Conservation (phyloP, 2,797 vertebrate genomes). For the Jordanella pulchra region DNA sequence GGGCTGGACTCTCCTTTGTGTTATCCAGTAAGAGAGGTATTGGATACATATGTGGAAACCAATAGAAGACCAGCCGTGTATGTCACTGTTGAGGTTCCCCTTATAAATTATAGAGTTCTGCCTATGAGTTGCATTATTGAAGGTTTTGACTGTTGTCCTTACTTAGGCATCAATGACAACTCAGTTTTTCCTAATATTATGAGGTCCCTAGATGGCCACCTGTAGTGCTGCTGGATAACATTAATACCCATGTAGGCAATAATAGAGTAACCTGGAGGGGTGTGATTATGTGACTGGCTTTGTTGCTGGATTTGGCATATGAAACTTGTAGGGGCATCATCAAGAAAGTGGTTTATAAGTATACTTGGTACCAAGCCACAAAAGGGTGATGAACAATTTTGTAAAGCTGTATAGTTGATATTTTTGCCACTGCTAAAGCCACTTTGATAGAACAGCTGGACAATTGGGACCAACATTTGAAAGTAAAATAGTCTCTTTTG, state of each 20-base stretch:
- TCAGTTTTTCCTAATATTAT: neutral
- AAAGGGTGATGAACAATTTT: too few species aligned
- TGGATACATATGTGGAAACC: neutral
- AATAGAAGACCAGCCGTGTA: neutral
- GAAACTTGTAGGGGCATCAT: neutral
- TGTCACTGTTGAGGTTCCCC: neutral
- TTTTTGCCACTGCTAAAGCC: neutral
- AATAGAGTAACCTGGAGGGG: too few species aligned
- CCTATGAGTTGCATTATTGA: neutral
- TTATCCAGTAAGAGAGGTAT: neutral
- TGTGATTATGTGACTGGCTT: too few species aligned
- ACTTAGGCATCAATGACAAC: neutral
- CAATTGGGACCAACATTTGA: slow-evolving; percentile 3
- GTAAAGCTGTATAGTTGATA: neutral
- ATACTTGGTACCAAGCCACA: too few species aligned
- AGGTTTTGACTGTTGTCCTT: neutral
- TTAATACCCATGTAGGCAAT: too few species aligned
- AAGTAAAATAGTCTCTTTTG: neutral
- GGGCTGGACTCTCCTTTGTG: neutral
- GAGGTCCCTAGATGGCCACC: too few species aligned
- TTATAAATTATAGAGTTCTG: neutral
- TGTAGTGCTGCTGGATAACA: too few species aligned
- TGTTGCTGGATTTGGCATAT: too few species aligned
- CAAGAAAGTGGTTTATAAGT: neutral
- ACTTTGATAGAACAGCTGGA: neutral